Evolutionary conservation across 1,140 invertebrate species (phyloP), one percentile per base, ranked within the genome.

Genomic region (Drosophila fuyamai): DNA sequence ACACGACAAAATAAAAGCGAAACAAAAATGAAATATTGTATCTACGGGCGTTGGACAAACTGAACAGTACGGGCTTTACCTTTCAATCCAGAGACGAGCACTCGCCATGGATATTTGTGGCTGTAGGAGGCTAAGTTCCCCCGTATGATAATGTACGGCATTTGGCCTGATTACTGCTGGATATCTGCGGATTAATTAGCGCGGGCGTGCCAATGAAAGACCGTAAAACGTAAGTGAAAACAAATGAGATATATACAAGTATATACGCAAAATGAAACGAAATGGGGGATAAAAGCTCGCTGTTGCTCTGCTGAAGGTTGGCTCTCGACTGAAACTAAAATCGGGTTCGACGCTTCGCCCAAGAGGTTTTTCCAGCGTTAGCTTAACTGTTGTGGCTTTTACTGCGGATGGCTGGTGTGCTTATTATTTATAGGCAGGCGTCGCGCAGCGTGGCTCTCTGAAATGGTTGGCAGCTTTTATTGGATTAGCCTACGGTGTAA

Each of bases 61-160:
- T 43, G n/a, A 40, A 29, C 10, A 12, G 13, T 23, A 16, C 10
- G 46, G 60, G 61, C 73, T 67, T 92, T 92, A 96, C 95, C 95
- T 96, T 97, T 97, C 80, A 97, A 93, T 92, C 96, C 96, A 88
- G 96, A 96, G 77, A 97, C 96, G 81, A 96, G 94, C 78, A 97
- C 96, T 93, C 96, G 94, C 96, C 96, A 97, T 92, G 96, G 96
- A 93, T 96, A 96, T 93, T 95, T 96, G 93, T 96, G 95, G 93
- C 95, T 95, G 92, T 97, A 97, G 53, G 96, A 96, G 91, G 96
- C 96, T 92, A 97, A 94, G 94, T 97, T 97, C 93, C 96, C 96
- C 92, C 96, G 94, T 85, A 97, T 96, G 94, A 97, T 94, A 94
- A 97, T 96, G 95, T 97, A 97, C 93, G 96, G 96, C 96, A 97